phyloP scores from a whole-genome alignment of 2,888 invertebrate species.

The Ormyrus pomaceus region DNA sequence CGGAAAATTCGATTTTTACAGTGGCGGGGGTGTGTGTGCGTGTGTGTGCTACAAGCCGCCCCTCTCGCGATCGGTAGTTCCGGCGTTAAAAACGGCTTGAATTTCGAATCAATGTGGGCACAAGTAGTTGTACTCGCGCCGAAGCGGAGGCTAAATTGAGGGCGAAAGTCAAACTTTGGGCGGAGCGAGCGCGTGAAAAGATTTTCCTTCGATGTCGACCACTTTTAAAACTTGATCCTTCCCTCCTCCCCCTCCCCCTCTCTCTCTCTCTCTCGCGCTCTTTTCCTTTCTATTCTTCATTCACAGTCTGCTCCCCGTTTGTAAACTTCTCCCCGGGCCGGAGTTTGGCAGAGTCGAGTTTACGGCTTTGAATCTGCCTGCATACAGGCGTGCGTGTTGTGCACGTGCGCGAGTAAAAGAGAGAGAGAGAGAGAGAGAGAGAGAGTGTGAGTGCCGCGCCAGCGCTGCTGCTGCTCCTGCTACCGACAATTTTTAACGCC shows the following conservation, averaged over 20 bases:
- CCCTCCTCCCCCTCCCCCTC: background rate
- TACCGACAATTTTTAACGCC: constrained; percentile 42
- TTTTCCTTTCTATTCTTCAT: constrained; percentile 40
- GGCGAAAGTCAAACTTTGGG: constrained; percentile 46
- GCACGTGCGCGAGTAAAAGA: no score
- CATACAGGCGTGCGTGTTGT: background rate
- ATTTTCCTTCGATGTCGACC: constrained; percentile 48
- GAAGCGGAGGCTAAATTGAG: constrained; percentile 37
- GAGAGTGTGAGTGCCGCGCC: no score
- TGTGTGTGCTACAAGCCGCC: constrained; percentile 21
- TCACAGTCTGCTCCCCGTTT: constrained; percentile 50
- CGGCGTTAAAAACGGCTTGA: constrained; percentile 43
- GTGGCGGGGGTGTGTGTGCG: no score
- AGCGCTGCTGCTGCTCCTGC: background rate
- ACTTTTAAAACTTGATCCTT: constrained; percentile 48
- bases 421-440: no score
- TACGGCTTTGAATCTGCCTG: constrained; percentile 49
- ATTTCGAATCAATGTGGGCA: constrained; percentile 37
- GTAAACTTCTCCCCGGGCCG: constrained; percentile 44
- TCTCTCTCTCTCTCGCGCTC: constrained; percentile 46
- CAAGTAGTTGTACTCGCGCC: constrained; percentile 14
- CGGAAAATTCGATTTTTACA: constrained; percentile 21
- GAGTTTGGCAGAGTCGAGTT: constrained; percentile 48
- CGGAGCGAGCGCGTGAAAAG: constrained; percentile 38
- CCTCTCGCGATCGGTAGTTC: background rate